Evolutionary conservation across 1,140 invertebrate species (phyloP), one percentile per base, ranked within the genome.

Genomic region (Microvelia longipes): DNA sequence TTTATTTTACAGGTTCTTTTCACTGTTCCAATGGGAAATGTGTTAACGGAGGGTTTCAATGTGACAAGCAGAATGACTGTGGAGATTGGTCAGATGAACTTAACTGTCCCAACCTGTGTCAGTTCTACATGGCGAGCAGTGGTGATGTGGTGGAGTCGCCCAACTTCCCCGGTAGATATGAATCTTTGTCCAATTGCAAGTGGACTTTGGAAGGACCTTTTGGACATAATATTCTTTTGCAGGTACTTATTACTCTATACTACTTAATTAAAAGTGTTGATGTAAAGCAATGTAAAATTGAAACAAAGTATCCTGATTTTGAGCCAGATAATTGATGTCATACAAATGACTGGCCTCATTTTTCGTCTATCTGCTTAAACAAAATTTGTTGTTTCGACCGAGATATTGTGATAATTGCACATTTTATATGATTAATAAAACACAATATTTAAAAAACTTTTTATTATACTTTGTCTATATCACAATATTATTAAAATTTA

Each of bases 161-260:
- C 0, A 94, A 93, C 78, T 97, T 95, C 80, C 94, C 95, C 1
- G 90, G 93, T 74, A 93, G 93, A 76, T 98, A 98, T 78, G 85
- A 86, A 68, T 85, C 93, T 1, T 86, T 96, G 67, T 88, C 88
- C 69, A 93, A 96, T 77, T 98, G 95, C 79, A 95, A 95, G 81
- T 98, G 96, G 95, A 96, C 94, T 0, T 82, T 98, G 65, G 95
- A 98, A 83, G 94, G 93, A 28, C 94, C 94, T 2, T 87, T 96
- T 80, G 95, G 95, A 61, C 92, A 95, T 78, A 94, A 94, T 75
- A 94, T 97, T 71, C 85, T 94, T 30, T 81, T 96, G 69, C 87
- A 89, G 81, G 87, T 88, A 79, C 74, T 66, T 29, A 60, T 11
- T 19, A 60, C 19, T 60, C 11, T 60, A 19, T n/a, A n/a, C n/a